phyloP scores from a whole-genome alignment of 2,113 vertebrate species.

The Morone chrysops region DNA sequence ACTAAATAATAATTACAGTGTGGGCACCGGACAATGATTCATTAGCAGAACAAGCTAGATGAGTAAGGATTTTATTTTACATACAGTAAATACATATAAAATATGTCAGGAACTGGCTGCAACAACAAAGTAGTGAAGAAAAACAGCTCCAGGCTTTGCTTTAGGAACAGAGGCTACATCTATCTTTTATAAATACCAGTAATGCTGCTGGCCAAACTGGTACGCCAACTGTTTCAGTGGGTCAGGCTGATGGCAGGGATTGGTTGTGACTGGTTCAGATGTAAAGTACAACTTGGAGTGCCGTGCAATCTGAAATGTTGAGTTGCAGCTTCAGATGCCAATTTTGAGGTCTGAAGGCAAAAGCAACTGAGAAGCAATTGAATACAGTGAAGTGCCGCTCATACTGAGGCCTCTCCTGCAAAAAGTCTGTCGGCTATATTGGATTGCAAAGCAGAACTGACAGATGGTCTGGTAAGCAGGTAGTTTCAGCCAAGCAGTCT shows the following conservation, averaged over 20 bases:
- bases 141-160: slow-evolving; percentile 60
- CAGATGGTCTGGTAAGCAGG: slow-evolving; percentile 59
- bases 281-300: neutral
- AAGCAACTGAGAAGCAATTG: neutral
- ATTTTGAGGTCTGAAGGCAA: neutral
- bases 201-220: slow-evolving; percentile 37
- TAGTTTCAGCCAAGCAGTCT: slow-evolving; percentile 54
- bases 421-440: slow-evolving; percentile 32
- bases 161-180: slow-evolving; percentile 31
- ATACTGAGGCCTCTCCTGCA: slow-evolving; percentile 21
- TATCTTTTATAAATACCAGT: slow-evolving; percentile 61
- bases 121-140: slow-evolving; percentile 11
- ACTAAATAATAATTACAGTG: slow-evolving; percentile 48
- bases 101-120: slow-evolving; percentile 49
- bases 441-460: slow-evolving; percentile 28
- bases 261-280: neutral
- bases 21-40: slow-evolving; percentile 50
- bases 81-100: slow-evolving; percentile 23
- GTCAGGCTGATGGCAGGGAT: neutral
- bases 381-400: neutral
- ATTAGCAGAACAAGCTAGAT: slow-evolving; percentile 39
- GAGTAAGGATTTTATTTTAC: slow-evolving; percentile 48
- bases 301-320: neutral
- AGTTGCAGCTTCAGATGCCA: slow-evolving; percentile 3
- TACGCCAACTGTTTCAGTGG: slow-evolving; percentile 34